Percentiles rank a stretch among this genome's conserved stretches.
phyloP scores from a whole-genome alignment of 2,888 invertebrate species.

The Xylota segnis region DNA sequence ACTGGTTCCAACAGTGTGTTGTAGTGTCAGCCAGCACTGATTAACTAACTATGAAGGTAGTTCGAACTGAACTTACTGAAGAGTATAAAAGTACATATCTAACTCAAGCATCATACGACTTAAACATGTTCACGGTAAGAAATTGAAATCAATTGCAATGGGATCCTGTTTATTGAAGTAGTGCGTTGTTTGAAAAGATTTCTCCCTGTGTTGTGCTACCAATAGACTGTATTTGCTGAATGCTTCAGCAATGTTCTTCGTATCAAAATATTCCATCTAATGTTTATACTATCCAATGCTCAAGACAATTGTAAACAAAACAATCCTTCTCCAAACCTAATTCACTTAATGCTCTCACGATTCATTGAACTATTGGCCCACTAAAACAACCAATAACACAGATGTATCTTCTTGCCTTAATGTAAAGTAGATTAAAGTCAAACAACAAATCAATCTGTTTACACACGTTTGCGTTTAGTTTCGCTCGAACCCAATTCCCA shows the following conservation, averaged over 20 bases:
- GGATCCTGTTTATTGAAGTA: too few relatives aligned
- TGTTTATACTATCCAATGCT: slow-evolving; percentile 1
- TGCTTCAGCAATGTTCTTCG: background rate
- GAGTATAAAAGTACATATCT: too few relatives aligned
- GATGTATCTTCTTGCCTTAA: slow-evolving; percentile 51
- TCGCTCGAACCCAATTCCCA: background rate
- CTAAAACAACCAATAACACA: slow-evolving; percentile 36
- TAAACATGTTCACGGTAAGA: too few relatives aligned
- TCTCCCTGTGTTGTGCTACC: background rate
- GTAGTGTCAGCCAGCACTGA: too few relatives aligned
- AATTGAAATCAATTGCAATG: too few relatives aligned
- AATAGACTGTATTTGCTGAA: background rate
- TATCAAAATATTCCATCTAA: background rate
- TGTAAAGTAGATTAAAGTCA: slow-evolving; percentile 69
- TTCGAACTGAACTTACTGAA: too few relatives aligned
- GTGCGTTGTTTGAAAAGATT: background rate
- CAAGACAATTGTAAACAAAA: slow-evolving; percentile 50
- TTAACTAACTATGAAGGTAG: too few relatives aligned
- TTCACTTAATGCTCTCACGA: slow-evolving; percentile 37
- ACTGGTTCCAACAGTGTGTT: too few relatives aligned
- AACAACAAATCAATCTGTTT: slow-evolving; percentile 70
- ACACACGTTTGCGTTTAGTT: slow-evolving; percentile 47
- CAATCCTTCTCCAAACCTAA: slow-evolving; percentile 46
- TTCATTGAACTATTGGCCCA: slow-evolving; percentile 57
- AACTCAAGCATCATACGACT: too few relatives aligned